A percentile compares a stretch with the other conserved stretches of the same genome.
Conservation (phyloP, 2,888 invertebrate species). For the Limnephilus lunatus region DNA sequence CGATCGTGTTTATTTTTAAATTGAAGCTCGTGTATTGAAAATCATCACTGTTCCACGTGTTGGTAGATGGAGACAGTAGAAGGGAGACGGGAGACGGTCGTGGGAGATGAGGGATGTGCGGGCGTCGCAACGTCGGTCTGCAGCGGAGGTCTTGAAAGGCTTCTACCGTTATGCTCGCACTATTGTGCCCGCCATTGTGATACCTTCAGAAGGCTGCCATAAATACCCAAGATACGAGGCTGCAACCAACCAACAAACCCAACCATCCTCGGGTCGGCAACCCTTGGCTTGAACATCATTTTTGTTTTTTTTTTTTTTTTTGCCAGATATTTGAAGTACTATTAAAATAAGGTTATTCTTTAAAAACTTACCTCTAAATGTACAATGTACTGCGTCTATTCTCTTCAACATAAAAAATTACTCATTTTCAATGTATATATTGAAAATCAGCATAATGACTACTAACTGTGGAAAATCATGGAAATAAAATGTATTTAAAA, state of each 20-base stretch:
- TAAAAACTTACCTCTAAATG: too few species aligned
- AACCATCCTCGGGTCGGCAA: neutral
- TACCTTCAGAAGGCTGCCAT: neutral
- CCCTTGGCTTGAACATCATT: neutral
- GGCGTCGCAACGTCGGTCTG: neutral
- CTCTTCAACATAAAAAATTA: too few species aligned
- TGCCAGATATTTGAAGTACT: too few species aligned
- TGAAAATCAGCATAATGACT: too few species aligned
- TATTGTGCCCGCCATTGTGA: slow-evolving; percentile 31
- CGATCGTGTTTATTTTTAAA: neutral
- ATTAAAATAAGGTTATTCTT: too few species aligned
- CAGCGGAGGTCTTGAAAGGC: slow-evolving; percentile 27
- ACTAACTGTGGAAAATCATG: too few species aligned
- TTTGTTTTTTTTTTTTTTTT: too few species aligned
- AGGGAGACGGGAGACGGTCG: neutral
- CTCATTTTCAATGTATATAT: too few species aligned
- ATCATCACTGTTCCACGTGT: neutral
- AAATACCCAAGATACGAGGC: slow-evolving; percentile 1
- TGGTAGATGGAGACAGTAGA: neutral
- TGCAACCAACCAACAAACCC: neutral
- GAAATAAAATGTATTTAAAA: too few species aligned
- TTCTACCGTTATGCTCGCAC: neutral
- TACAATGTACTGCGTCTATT: too few species aligned
- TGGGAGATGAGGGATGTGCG: neutral
- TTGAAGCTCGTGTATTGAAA: neutral